Evolutionary conservation across 2,113 vertebrate species (phyloP).

Genomic region (Vulpes vulpes): DNA sequence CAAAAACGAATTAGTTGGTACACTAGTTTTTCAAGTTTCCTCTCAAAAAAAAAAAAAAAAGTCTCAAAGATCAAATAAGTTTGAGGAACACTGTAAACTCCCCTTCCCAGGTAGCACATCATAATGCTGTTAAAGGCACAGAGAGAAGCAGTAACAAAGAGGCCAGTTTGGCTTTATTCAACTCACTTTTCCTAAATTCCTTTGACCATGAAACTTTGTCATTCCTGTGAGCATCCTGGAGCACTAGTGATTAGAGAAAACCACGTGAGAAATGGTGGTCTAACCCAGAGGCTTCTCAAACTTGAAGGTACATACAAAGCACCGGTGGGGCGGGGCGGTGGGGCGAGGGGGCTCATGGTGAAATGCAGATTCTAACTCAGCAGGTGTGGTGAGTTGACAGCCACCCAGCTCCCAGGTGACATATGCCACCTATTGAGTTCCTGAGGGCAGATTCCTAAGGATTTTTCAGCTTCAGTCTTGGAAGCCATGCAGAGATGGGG

Average conservation of each 20-base stretch:
- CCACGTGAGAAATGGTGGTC: background rate
- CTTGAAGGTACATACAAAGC: background rate
- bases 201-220: background rate
- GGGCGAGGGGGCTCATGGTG: too few relatives aligned
- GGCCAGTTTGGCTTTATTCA: background rate
- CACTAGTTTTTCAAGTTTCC: background rate
- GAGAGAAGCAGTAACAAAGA: background rate
- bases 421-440: rapidly evolving
- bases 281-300: background rate
- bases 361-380: background rate
- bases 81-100: background rate
- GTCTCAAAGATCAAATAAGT: background rate
- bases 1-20: background rate
- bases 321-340: background rate
- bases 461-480: background rate
- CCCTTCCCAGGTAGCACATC: background rate
- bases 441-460: background rate
- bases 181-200: background rate
- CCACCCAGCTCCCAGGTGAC: background rate
- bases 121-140: background rate
- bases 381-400: background rate
- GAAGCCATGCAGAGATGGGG: background rate
- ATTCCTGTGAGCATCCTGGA: background rate
- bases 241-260: background rate
- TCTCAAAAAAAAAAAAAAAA: background rate